These are phyloP conservation scores for Oceanodroma leucorhoa DNA, from an alignment of 2,797 vertebrate species.

Conservation along the genomic window DNA sequence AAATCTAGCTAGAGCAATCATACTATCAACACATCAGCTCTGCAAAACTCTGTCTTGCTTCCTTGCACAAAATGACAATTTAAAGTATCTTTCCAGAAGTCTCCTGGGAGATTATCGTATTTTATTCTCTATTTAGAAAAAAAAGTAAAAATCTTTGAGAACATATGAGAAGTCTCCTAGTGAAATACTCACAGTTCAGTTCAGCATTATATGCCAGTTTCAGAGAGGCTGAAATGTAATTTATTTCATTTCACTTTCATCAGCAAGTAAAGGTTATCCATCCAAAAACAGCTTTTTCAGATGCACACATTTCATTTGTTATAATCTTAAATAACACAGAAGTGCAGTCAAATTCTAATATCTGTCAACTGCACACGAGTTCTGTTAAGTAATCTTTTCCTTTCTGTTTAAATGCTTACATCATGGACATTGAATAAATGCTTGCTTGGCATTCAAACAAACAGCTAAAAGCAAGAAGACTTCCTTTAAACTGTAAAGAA, in stretches of 20 bases:
- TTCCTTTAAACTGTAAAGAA: not conserved
- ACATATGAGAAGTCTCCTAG: slow-evolving; percentile 3
- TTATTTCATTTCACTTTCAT: slow-evolving; percentile 62
- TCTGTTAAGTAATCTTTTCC: not conserved
- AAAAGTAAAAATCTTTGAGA: not conserved
- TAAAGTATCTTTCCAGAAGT: slow-evolving; percentile 35
- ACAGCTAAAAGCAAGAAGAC: not conserved
- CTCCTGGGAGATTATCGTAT: slow-evolving; percentile 2
- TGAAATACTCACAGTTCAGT: slow-evolving; percentile 4
- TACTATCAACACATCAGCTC: slow-evolving; percentile 18
- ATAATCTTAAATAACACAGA: slow-evolving; percentile 15
- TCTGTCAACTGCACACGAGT: not conserved
- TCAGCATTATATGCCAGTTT: not conserved
- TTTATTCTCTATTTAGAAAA: slow-evolving; percentile 9
- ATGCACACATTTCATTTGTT: slow-evolving; percentile 25
- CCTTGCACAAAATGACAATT: slow-evolving; percentile 40
- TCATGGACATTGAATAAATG: not conserved
- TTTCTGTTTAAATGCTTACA: not conserved
- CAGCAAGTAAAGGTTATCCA: slow-evolving; percentile 5
- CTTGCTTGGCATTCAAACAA: not conserved
- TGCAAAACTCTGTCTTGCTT: slow-evolving; percentile 8
- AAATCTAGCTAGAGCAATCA: slow-evolving; percentile 17
- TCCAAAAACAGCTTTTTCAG: not conserved
- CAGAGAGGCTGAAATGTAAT: slow-evolving; percentile 18
- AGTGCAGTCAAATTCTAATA: not conserved